Evolutionary conservation across 1,140 invertebrate genomes (phyloP), one percentile per base, ranked within the genome.

Genomic region (Neotoxoptera formosana): DNA sequence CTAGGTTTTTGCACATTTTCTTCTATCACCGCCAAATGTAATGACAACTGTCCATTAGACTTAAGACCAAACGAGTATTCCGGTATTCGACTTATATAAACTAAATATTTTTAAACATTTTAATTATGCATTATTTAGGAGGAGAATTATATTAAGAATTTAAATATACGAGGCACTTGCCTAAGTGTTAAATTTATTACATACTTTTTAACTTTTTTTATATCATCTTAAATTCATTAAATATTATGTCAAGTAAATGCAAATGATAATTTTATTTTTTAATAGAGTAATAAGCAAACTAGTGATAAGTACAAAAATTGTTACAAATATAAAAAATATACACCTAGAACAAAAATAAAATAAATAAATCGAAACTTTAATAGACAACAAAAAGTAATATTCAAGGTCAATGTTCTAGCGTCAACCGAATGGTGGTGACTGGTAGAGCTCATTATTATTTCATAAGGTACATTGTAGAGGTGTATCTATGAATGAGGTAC

Each of bases 381-480:
- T 41, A 25, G 53, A 60, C 34, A 60, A 90, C 14, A 21, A 45
- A 90, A 90, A 60, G 60, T 90, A 45, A 90, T 90, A 11, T 67
- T 20, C 34, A 81, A 93, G 81, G 91, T 93, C 91, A 93, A 93
- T 83, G 91, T 48, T 93, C 81, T 83, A 53, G 11, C 81, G 21
- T 83, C 81, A 83, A 83, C 76, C 48, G 7, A 84, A 84, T 86
- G 8, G 34, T 93, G 47, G 48, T 41, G 23, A 81, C 76, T 81
- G n/a, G n/a, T 51, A 9, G 30, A 83, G 21, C 47, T 93, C 81
- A 93, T 83, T 93, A 84, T 93, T 93, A 84, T 93, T 93, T 48
- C 81, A 84, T 93, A 93, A 93, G n/a, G 76, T 60, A 60, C 53
- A 7, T 60, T 45, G 34, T 88, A 60, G 14, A 90, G 34, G 2